A percentile compares a stretch with the other conserved stretches of the same genome.
Conservation (phyloP, 2,113 vertebrate species). For the Labrus mixtus region DNA sequence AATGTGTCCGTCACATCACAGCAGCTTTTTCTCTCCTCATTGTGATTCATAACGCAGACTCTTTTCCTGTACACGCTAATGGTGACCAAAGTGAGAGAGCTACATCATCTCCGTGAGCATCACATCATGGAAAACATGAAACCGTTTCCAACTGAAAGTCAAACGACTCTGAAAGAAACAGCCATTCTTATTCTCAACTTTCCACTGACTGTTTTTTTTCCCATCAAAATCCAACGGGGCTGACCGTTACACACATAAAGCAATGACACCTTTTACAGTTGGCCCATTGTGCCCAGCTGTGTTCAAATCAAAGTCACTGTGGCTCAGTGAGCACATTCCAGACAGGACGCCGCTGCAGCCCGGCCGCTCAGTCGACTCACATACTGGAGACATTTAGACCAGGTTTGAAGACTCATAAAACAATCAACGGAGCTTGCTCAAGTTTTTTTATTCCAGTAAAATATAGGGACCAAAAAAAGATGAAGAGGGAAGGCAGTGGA, state of each 20-base stretch:
- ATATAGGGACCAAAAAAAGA: conserved; percentile 51
- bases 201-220: conserved; percentile 44
- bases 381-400: conserved; percentile 57
- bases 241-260: conserved; percentile 47
- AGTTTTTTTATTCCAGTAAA: conserved; percentile 50
- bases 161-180: conserved; percentile 48
- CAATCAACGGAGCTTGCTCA: conserved; percentile 4
- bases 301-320: conserved; percentile 66
- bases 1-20: not conserved
- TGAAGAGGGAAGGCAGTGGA: conserved; percentile 7
- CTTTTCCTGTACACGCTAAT: not conserved
- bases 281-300: conserved; percentile 68
- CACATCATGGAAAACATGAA: conserved; percentile 64
- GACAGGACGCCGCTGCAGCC: conserved; percentile 54
- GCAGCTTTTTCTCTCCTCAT: conserved; percentile 1
- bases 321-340: conserved; percentile 69
- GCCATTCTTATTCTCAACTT: conserved; percentile 47
- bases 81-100: conserved; percentile 13
- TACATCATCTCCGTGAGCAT: conserved; percentile 45
- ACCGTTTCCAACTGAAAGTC: conserved; percentile 27
- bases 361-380: conserved; percentile 32
- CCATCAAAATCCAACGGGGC: conserved; percentile 33
- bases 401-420: conserved; percentile 48
- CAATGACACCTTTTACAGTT: conserved; percentile 76
- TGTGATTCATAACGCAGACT: not conserved